Evolutionary conservation across 2,113 vertebrate species (phyloP).

Genomic region (Neopipo cinnamomea): DNA sequence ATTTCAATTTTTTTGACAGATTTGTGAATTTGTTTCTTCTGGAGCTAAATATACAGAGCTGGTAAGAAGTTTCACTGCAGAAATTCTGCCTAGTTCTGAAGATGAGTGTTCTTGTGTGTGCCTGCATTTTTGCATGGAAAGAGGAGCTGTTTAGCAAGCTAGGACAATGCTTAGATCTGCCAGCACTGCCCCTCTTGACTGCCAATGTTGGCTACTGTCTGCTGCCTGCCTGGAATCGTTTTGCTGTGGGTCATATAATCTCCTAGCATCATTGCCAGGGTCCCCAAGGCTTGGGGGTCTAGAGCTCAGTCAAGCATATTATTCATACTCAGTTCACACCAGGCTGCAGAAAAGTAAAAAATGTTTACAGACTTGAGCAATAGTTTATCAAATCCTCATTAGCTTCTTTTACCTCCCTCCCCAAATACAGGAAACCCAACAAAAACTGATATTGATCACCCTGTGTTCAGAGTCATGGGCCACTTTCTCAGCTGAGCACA

Average conservation of each 20-base stretch:
- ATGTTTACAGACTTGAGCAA: not conserved
- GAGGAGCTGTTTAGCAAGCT: not conserved
- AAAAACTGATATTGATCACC: not conserved
- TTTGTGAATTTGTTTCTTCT: slow-evolving; percentile 33
- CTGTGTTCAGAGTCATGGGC: not conserved
- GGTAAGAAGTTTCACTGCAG: slow-evolving; percentile 8
- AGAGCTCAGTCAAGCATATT: not conserved
- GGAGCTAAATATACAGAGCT: slow-evolving; percentile 39
- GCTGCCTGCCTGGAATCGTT: not conserved
- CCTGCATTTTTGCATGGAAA: not conserved
- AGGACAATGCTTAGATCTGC: not conserved
- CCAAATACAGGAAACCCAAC: not conserved
- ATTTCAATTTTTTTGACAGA: not conserved
- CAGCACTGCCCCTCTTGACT: not conserved
- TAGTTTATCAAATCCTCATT: not conserved
- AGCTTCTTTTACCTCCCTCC: not conserved
- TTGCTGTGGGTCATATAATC: not conserved
- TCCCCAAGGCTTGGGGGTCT: not conserved
- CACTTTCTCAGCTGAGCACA: not conserved
- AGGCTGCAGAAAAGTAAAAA: not conserved
- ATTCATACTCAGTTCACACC: not conserved
- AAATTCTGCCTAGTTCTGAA: slow-evolving; percentile 3
- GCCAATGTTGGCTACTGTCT: not conserved
- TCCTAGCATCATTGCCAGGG: not conserved
- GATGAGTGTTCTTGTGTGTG: not conserved